Evolutionary conservation across 2,888 invertebrate species (phyloP), one percentile per base, ranked within the genome.

Genomic region (Lypha dubia): DNA sequence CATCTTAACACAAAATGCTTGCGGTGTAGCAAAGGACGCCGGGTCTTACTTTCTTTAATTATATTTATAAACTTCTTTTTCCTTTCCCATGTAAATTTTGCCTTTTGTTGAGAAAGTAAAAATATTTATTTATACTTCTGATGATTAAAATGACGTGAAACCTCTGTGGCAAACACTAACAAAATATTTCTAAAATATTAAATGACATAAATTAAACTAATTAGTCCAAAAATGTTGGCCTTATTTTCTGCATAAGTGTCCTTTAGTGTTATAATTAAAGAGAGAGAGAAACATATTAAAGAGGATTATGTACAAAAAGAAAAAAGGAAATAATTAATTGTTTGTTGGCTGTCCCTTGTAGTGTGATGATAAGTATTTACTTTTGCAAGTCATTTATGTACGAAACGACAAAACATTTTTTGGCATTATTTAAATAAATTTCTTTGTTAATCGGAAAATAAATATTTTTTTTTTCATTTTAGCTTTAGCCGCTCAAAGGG

Each of bases 401-500:
- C n/a, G 1, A 46, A 46, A 46, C n/a, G 28, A 17, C n/a, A 46
- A 17, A 17, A 20, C 11, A 51, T 22, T 51, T 0, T 3, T 9
- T 49, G n/a, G 20, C 46, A 5, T 46, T 20, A 20, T 49, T 49
- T 1, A 6, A 49, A 46, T 17, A 46, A 17, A 46, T 46, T 44
- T 44, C 11, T 35, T 1, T 38, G 11, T 3, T 8, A 38, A 38
- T 11, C 1, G 11, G 1, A 9, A 38, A 38, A 38, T 38, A 3
- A 38, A 38, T 38, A 0, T 11, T 38, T 11, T 11, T 11, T 58
- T 0, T 20, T 9, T 58, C 11, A 58, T 28, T 79, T 17, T 15
- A 92, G 92, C 89, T 83, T 81, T 89, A 51, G 91, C 91, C 77
- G 91, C 92, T 76, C 92, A 92, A 88, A 90, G 92, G 65, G 92